phyloP scores from a whole-genome alignment of 1,140 invertebrate species.

The Artemia franciscana region DNA sequence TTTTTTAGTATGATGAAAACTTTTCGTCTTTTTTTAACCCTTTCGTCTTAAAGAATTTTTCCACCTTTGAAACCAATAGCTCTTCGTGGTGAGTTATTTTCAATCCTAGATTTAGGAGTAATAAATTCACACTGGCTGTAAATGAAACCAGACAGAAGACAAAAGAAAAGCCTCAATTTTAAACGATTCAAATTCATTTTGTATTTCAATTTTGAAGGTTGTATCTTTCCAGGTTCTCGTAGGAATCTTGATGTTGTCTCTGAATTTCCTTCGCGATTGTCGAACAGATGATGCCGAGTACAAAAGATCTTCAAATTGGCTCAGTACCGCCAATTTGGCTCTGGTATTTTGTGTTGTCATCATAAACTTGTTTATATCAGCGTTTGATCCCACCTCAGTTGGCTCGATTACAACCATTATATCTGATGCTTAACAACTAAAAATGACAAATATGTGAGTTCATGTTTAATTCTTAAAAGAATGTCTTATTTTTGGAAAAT shows the following conservation, averaged over 20 bases:
- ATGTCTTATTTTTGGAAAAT: too few relatives aligned
- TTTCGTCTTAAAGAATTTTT: too few relatives aligned
- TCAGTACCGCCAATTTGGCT: constrained; percentile 44
- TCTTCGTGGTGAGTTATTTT: too few relatives aligned
- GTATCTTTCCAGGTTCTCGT: constrained; percentile 27
- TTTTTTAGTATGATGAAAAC: too few relatives aligned
- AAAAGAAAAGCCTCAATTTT: constrained; percentile 3
- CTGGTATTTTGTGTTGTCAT: constrained; percentile 44
- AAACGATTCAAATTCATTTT: neutral
- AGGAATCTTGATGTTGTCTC: constrained; percentile 38
- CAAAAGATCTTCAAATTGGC: constrained; percentile 33
- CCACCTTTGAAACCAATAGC: too few relatives aligned
- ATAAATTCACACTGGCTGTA: neutral
- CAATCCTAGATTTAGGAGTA: too few relatives aligned
- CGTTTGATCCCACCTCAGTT: constrained; percentile 42
- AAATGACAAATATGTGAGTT: too few relatives aligned
- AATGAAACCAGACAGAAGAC: neutral
- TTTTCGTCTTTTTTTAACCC: too few relatives aligned
- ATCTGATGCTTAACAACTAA: too few relatives aligned
- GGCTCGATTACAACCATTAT: too few relatives aligned
- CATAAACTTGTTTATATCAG: constrained; percentile 49
- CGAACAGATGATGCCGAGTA: constrained; percentile 39
- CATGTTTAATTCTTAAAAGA: too few relatives aligned
- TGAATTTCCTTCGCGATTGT: constrained; percentile 48
- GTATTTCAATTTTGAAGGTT: constrained; percentile 6